Evolutionary conservation across 2,888 invertebrate genomes (phyloP).

Genomic region (Adineta ricciae): DNA sequence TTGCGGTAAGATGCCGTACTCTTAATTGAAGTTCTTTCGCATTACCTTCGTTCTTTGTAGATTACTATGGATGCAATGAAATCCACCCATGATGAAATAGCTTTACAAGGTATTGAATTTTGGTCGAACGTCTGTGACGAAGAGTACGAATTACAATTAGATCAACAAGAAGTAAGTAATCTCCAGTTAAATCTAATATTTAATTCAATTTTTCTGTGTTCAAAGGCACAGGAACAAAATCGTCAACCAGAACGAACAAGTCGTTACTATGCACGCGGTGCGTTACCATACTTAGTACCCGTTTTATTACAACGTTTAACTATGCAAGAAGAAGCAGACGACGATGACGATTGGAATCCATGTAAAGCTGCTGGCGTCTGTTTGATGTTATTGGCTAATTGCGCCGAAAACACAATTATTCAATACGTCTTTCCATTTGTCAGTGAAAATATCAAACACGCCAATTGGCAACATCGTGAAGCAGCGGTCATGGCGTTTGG

Average conservation of each 20-base stretch:
- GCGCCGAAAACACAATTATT: constrained; percentile 94
- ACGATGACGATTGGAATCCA: constrained; percentile 98
- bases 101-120: constrained; percentile 96
- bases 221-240: constrained; percentile 72
- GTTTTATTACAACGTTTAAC: constrained; percentile 83
- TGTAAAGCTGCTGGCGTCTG: constrained; percentile 98
- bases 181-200: too few species aligned
- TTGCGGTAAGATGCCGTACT: constrained; percentile 57
- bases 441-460: constrained; percentile 78
- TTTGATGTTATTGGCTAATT: constrained; percentile 87
- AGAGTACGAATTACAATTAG: constrained; percentile 77
- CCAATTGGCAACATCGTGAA: constrained; percentile 76
- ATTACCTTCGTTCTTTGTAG: constrained; percentile 44
- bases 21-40: neutral
- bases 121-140: constrained; percentile 99
- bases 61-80: constrained; percentile 98
- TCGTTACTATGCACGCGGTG: constrained; percentile 93
- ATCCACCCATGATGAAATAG: constrained; percentile 84
- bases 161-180: constrained; percentile 33
- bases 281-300: constrained; percentile 82
- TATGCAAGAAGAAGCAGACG: constrained; percentile 71
- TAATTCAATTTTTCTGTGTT: constrained; percentile 36
- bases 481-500: constrained; percentile 98
- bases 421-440: constrained; percentile 89
- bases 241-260: constrained; percentile 83